Base-by-base conservation (phyloP, 2,113 vertebrate genomes). In the crab-eating macaque (Macaca fascicularis) region DNA sequence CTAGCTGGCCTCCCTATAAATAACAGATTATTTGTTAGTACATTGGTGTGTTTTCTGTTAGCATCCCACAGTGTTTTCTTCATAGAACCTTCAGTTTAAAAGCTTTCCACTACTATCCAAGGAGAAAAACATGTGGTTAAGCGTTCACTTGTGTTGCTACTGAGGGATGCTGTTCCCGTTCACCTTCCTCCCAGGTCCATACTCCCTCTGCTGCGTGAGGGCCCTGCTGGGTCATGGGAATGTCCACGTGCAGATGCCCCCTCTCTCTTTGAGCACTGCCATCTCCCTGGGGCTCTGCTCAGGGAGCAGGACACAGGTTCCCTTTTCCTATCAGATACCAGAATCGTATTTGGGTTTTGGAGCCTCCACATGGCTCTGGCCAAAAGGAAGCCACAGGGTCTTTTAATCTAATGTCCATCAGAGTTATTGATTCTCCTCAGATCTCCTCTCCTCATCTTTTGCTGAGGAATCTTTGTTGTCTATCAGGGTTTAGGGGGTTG, bases 151-250 rank as follows among this genome's bases (percentile, higher is more conserved):
- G 45, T 13, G 9, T 12, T 89, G 6, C 14, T 23, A 6, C 30
- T n/a, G 45, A 61, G 75, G 27, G 40, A 61, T 57, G 72, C 32
- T 22, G n/a, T 90, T 27, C n/a, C 3, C 5, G 3, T 45, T 48
- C 45, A 25, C 57, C 40, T 30, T 50, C 43, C 50, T 40, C 67
- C 40, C 11, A 23, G 38, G 12, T 5, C 17, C 32, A 30, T 8
- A 6, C 5, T 27, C 3, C 1, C 48, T 80, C 22, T 40, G 38
- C 16, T 11, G 1, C 5, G 0, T 1, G 1, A 27, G 45, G 45
- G 40, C 27, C 14, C 45, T 4, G 3, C 19, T 14, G 3, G 11
- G n/a, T n/a, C 70, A 22, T 13, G 3, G 40, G 67, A 48, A 61
- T 16, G 64, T 16, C 7, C 2, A 2, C 2, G 23, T 0, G 5